Base-by-base conservation (phyloP, 2,797 vertebrate species). In the Monodelphis domestica region DNA sequence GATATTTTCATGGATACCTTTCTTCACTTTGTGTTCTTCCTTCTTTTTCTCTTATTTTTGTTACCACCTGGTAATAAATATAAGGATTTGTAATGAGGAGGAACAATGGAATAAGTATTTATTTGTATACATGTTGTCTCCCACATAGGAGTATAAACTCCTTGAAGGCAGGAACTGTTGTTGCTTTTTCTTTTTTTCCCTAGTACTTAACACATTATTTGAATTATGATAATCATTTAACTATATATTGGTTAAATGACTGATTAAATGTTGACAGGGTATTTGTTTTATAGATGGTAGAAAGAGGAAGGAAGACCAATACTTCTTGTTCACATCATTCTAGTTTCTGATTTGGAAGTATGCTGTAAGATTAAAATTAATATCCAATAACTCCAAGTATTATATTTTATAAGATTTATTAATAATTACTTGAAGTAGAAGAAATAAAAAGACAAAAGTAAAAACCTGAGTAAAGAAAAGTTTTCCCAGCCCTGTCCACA, bases 271-370 rank as follows among this genome's bases (percentile, higher is more conserved):
- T 87, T 30, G 38, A 4, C 52, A 54, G 70, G 89, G 33, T 24
- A 6, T 0, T 59, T 53, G 2, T n/a, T 70, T 78, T 33, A 30
- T 15, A 17, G 28, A 90, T 5, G 12, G 2, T 3, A 53, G 51
- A 26, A 55, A 21, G 53, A 53, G 29, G 57, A 30, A 53, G 52
- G 52, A 4, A 54, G 33, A 50, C 38, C 14, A 21, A 38, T 0
- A 0, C 89, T 54, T 54, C 28, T 38, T n/a, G 30, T 89, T 30
- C 1, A 0, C 12, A 1, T n/a, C 24, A 0, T 29, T 3, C 2
- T 7, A 50, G 29, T n/a, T 70, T 52, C 12, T 29, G 15, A 54
- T 54, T 12, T 54, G 14, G 6, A 33, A 29, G 10, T 24, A 4
- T 1, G 5, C 0, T 4, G 11, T 50, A n/a, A n/a, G n/a, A n/a